Percentiles rank a stretch among this genome's conserved stretches.
Conservation (phyloP, 2,888 invertebrate species). For the Platerodrilus igneus region DNA sequence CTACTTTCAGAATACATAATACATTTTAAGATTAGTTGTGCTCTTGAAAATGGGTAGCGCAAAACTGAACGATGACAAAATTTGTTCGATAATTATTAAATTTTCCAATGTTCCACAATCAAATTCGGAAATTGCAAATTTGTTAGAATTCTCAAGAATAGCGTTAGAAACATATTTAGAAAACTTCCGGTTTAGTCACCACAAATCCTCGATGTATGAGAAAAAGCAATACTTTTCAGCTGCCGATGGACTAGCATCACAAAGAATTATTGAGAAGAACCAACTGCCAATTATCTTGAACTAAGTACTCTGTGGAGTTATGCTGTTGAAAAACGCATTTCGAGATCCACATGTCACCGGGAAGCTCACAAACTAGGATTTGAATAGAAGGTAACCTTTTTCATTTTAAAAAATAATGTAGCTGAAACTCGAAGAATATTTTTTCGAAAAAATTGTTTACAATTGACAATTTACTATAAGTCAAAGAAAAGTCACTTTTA, state of each 20-base stretch:
- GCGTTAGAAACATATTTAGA: conserved; percentile 1
- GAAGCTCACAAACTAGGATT: conserved; percentile 9
- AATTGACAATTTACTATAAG: background rate
- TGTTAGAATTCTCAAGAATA: background rate
- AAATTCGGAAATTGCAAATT: conserved; percentile 7
- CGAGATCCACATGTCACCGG: conserved; percentile 3
- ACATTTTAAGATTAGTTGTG: no score
- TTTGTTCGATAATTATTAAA: no score
- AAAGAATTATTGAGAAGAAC: no score
- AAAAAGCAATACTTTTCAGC: no score
- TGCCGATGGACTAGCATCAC: no score
- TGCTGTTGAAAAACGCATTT: conserved; percentile 8
- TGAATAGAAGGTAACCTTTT: background rate
- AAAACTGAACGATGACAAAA: conserved; percentile 1
- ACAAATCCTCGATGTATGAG: no score
- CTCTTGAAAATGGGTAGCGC: background rate
- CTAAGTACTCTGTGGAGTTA: conserved; percentile 8
- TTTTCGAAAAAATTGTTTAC: no score
- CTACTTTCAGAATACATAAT: no score
- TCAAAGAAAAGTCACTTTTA: conserved; percentile 1
- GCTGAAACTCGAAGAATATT: no score
- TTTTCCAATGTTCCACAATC: background rate
- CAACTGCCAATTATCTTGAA: conserved; percentile 4
- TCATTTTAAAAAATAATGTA: no score
- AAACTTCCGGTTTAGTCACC: background rate